Evolutionary conservation across 2,113 vertebrate genomes (phyloP).

Genomic region (Caracal caracal): DNA sequence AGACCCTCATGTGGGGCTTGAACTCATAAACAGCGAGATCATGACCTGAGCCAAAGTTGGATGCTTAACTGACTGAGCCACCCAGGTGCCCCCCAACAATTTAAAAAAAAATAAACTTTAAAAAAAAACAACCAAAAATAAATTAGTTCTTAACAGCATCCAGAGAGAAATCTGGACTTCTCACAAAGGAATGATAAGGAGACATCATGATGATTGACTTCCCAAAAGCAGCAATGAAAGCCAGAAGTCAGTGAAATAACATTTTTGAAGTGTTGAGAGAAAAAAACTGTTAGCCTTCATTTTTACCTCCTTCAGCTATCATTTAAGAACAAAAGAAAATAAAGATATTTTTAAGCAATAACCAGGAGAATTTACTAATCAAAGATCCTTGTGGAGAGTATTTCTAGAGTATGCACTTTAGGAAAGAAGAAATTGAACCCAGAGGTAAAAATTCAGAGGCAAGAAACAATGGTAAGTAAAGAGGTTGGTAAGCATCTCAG

Average conservation of each 20-base stretch:
- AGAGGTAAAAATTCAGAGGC: neutral
- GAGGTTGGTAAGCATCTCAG: neutral
- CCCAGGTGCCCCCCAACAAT: no score
- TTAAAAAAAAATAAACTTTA: neutral
- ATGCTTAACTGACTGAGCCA: no score
- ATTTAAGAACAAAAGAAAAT: constrained; percentile 18
- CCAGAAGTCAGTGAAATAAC: neutral
- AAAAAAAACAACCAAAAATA: neutral
- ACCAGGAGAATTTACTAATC: neutral
- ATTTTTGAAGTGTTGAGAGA: neutral
- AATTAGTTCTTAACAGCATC: neutral
- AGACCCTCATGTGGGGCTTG: no score
- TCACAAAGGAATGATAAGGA: neutral
- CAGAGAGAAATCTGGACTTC: neutral
- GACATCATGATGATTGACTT: neutral
- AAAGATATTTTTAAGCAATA: neutral
- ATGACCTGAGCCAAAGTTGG: no score
- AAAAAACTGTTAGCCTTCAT: neutral
- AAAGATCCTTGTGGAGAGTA: neutral
- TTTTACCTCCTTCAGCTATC: neutral
- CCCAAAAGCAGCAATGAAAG: neutral
- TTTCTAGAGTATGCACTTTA: neutral
- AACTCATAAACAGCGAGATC: no score
- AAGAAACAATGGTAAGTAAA: neutral
- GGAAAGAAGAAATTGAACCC: neutral